phyloP scores from a whole-genome alignment of 1,140 invertebrate species.

The Drepana arcuata region DNA sequence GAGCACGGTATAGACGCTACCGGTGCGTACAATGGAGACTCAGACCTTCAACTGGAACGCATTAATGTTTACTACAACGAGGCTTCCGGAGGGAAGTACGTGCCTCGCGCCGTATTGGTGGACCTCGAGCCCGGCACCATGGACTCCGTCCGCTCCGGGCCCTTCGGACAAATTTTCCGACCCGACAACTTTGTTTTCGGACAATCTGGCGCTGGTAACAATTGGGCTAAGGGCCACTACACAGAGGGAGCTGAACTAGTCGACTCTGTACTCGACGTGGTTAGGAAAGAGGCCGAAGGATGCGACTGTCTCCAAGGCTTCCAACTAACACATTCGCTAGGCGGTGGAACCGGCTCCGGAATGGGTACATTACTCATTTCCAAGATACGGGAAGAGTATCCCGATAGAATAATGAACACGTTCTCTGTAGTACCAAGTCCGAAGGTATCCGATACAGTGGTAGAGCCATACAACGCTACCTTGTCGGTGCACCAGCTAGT shows the following conservation, averaged over 20 bases:
- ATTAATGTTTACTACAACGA: slow-evolving; percentile 93
- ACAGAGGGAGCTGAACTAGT: slow-evolving; percentile 94
- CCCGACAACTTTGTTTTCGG: slow-evolving; percentile 93
- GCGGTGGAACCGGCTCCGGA: slow-evolving; percentile 90
- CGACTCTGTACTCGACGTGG: slow-evolving; percentile 88
- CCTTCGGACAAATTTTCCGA: slow-evolving; percentile 87
- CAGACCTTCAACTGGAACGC: slow-evolving; percentile 85
- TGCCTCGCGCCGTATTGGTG: slow-evolving; percentile 84
- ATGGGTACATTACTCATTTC: slow-evolving; percentile 90
- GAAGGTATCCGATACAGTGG: slow-evolving; percentile 89
- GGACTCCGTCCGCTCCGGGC: slow-evolving; percentile 83
- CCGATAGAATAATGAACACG: slow-evolving; percentile 93
- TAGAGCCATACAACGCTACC: slow-evolving; percentile 88
- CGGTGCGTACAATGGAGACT: slow-evolving; percentile 84
- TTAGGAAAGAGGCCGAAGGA: slow-evolving; percentile 90
- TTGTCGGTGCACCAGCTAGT: slow-evolving; percentile 84
- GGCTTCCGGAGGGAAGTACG: slow-evolving; percentile 85
- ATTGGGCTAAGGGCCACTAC: slow-evolving; percentile 94
- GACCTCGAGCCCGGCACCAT: slow-evolving; percentile 86
- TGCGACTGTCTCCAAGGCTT: slow-evolving; percentile 94
- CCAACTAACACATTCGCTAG: slow-evolving; percentile 86
- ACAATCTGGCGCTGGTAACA: slow-evolving; percentile 77
- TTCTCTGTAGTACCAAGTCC: slow-evolving; percentile 94
- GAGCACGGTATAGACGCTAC: slow-evolving; percentile 89
- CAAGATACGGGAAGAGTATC: slow-evolving; percentile 89